Percentiles rank a stretch among this genome's conserved stretches.
phyloP scores from a whole-genome alignment of 2,888 invertebrate genomes.

The Microlaimidae sp. region DNA sequence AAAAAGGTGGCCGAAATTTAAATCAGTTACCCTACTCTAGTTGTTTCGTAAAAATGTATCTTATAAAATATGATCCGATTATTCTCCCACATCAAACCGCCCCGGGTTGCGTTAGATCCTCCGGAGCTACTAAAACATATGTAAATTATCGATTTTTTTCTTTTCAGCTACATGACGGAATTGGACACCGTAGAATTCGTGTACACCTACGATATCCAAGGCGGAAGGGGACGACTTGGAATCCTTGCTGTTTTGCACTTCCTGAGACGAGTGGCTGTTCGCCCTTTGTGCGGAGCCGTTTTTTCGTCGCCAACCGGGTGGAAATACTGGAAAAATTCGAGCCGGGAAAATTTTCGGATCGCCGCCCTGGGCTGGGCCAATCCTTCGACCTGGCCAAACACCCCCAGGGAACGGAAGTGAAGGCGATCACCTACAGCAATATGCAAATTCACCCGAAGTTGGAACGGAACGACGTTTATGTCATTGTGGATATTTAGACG shows the following conservation, averaged over 20 bases:
- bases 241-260: conserved; percentile 73
- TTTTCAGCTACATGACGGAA: conserved; percentile 97
- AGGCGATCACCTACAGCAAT: conserved; percentile 96
- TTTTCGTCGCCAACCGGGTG: conserved; percentile 26
- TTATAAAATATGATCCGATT: too few relatives aligned
- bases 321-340: conserved; percentile 65
- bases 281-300: conserved; percentile 59
- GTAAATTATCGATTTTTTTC: too few relatives aligned
- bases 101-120: too few relatives aligned
- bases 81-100: too few relatives aligned
- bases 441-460: conserved; percentile 61
- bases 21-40: too few relatives aligned
- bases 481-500: too few relatives aligned
- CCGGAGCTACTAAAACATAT: too few relatives aligned
- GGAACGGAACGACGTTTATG: too few relatives aligned
- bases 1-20: too few relatives aligned
- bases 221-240: conserved; percentile 71
- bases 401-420: conserved; percentile 87
- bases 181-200: conserved; percentile 52
- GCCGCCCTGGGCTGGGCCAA: conserved; percentile 55
- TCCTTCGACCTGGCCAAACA: conserved; percentile 78
- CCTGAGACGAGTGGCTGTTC: conserved; percentile 80
- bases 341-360: conserved; percentile 61
- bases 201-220: conserved; percentile 58
- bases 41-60: too few relatives aligned